Conservation (phyloP, 1,140 invertebrate genomes). For the Meloidogyne exigua region DNA sequence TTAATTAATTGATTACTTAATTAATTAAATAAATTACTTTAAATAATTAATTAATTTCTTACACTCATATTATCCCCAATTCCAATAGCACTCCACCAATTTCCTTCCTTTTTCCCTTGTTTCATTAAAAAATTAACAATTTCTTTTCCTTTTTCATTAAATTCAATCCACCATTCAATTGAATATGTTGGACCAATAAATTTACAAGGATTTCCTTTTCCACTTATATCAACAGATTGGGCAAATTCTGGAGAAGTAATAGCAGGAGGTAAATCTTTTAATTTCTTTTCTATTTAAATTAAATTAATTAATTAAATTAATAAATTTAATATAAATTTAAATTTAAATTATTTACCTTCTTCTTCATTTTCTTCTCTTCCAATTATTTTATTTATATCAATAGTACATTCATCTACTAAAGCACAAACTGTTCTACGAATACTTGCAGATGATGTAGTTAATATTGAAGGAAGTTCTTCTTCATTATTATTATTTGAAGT, state of each 20-base stretch:
- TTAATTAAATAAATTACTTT: too few relatives aligned
- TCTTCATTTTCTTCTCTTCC: not conserved
- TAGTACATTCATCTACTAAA: slow-evolving; percentile 12
- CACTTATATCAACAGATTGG: slow-evolving; percentile 47
- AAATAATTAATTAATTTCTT: not conserved
- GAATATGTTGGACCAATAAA: slow-evolving; percentile 37
- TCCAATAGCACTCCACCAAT: slow-evolving; percentile 60
- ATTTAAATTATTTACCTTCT: too few relatives aligned
- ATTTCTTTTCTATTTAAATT: not conserved
- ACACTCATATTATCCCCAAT: slow-evolving; percentile 56
- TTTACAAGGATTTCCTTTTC: slow-evolving; percentile 50
- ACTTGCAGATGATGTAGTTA: slow-evolving; percentile 1
- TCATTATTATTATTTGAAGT: not conserved
- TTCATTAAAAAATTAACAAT: slow-evolving; percentile 50
- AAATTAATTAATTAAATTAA: not conserved
- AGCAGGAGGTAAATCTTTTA: not conserved
- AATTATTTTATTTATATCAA: not conserved
- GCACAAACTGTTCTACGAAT: slow-evolving; percentile 6
- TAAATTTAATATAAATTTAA: not conserved
- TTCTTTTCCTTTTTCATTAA: slow-evolving; percentile 38
- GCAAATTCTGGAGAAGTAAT: slow-evolving; percentile 31
- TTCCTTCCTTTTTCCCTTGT: slow-evolving; percentile 46
- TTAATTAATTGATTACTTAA: slow-evolving; percentile 11
- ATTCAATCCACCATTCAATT: slow-evolving; percentile 40
- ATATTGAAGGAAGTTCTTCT: slow-evolving; percentile 12